Base-by-base conservation (phyloP, 2,888 invertebrate species). In the Leptinotarsa peninsularis region DNA sequence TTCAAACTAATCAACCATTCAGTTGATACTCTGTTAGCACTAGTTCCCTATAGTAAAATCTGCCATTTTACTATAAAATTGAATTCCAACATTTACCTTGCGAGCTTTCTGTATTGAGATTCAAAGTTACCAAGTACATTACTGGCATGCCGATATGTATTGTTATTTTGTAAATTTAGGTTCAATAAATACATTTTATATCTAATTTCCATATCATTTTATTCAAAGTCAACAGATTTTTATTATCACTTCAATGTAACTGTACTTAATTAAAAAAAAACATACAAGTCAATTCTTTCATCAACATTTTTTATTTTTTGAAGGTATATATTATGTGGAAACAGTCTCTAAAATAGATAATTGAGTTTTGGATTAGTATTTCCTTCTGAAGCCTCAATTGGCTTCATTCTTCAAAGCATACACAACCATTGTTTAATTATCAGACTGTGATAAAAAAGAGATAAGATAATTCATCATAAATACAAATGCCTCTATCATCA, bases 121-220 rank as follows among this genome's bases (percentile, higher is more conserved):
- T 58, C 23, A 71, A 75, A 75, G 77, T 77, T 75, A 73, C 71
- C 71, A 70, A 43, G 58, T 70, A 63, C 74, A 73, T 68, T 56
- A 73, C 54, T 52, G 72, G 71, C 58, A 68, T 71, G 72, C 71
- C 58, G 49, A 67, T 75, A 66, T 77, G 75, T 77, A 77, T 75
- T 77, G 72, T 74, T 76, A 73, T 75, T 77, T 73, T 77, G 73
- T 77, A 75, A 75, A 71, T 72, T 71, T 68, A 69, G 49, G 66
- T 77, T 74, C 72, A 69, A 69, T 77, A 77, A 77, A 77, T 75
- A 75, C 75, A 73, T 71, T 77, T 77, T 77, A 69, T 71, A 77
- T 72, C 50, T 72, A 27, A 68, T 67, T 70, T 71, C 27, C 63
- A 63, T 58, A 72, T 67, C 49, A 76, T 74, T 77, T 77, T 77